These are phyloP conservation scores for Suricata suricatta DNA, from an alignment of 2,113 vertebrate genomes.

Conservation along the genomic window DNA sequence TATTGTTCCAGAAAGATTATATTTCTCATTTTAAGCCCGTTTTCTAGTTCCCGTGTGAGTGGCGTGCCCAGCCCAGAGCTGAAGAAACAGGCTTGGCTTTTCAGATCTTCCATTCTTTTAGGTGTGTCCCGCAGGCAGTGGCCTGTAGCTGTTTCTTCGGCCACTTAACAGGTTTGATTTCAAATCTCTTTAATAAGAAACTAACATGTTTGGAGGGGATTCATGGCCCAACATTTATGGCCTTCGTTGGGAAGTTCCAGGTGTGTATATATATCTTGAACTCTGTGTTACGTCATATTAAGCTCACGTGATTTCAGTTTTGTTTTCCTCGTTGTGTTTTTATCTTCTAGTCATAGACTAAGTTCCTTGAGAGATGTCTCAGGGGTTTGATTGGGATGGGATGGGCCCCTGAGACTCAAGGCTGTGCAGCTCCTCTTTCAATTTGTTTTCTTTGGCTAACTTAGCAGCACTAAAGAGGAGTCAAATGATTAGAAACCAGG, in stretches of 20 bases:
- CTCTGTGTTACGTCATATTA: slow-evolving; percentile 27
- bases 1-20: slow-evolving; percentile 78
- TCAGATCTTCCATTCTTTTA: slow-evolving; percentile 66
- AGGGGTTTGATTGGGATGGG: neutral
- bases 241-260: slow-evolving; percentile 73
- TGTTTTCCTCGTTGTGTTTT: slow-evolving; percentile 11
- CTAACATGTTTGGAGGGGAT: slow-evolving; percentile 78
- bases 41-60: slow-evolving; percentile 79
- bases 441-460: neutral
- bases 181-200: slow-evolving; percentile 73
- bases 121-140: slow-evolving; percentile 67
- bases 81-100: slow-evolving; percentile 72
- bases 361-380: neutral
- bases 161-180: slow-evolving; percentile 75
- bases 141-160: slow-evolving; percentile 66
- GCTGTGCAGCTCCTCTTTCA: neutral
- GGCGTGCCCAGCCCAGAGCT: slow-evolving; percentile 63
- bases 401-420: neutral
- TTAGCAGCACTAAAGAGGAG: neutral
- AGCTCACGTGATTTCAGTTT: neutral
- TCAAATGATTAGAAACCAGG: neutral
- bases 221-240: slow-evolving; percentile 77
- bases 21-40: slow-evolving; percentile 67
- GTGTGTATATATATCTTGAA: slow-evolving; percentile 77
- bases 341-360: neutral